A percentile compares a stretch with the other conserved stretches of the same genome.
phyloP scores from a whole-genome alignment of 2,888 invertebrate genomes.

The Cantharis rustica region DNA sequence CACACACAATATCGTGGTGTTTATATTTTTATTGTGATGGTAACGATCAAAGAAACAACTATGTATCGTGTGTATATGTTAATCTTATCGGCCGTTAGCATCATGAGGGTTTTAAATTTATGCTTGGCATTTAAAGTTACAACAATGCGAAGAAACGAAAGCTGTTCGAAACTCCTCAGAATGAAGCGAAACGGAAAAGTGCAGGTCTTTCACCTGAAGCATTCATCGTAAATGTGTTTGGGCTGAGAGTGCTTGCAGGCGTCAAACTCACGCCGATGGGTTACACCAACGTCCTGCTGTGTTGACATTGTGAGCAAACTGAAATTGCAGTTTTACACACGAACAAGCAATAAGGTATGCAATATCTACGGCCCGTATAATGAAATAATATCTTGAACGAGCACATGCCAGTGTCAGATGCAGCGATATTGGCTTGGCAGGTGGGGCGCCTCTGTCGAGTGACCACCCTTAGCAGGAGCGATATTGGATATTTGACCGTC shows the following conservation, averaged over 20 bases:
- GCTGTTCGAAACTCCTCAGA: constrained; percentile 7
- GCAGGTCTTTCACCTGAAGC: constrained; percentile 26
- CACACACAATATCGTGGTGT: neutral
- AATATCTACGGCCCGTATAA: constrained; percentile 36
- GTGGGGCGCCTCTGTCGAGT: constrained; percentile 28
- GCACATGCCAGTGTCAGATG: constrained; percentile 34
- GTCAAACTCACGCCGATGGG: constrained; percentile 11
- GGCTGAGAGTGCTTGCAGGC: neutral
- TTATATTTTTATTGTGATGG: neutral
- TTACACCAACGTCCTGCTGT: constrained; percentile 33
- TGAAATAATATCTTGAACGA: constrained; percentile 37
- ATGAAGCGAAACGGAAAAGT: constrained; percentile 15
- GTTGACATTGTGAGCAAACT: constrained; percentile 37
- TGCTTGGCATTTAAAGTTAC: constrained; percentile 17
- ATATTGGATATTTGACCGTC: constrained; percentile 37
- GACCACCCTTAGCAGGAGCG: constrained; percentile 28
- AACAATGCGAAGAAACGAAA: constrained; percentile 2
- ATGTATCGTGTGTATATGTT: neutral
- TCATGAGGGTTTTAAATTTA: constrained; percentile 17
- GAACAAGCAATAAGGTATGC: constrained; percentile 35
- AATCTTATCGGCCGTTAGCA: neutral
- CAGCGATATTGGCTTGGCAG: constrained; percentile 35
- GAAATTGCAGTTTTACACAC: constrained; percentile 36
- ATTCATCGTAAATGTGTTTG: constrained; percentile 16
- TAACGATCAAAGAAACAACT: neutral